Conservation (phyloP, 2,888 invertebrate genomes). For the Ophraella communa region DNA sequence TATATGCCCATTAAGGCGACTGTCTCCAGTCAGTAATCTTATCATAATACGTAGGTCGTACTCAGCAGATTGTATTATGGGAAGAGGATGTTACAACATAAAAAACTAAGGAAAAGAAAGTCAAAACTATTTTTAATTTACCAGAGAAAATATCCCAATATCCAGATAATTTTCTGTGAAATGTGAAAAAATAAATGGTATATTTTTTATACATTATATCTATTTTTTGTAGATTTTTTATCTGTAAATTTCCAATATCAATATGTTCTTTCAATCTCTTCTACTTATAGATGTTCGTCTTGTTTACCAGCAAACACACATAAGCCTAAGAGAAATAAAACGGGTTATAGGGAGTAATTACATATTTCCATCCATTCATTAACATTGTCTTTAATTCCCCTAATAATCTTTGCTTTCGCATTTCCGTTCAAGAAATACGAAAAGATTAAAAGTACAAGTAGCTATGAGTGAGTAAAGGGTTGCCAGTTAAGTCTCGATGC, state of each 20-base stretch:
- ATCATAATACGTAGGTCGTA: too few relatives aligned
- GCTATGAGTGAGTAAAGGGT: conserved; percentile 48
- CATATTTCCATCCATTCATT: conserved; percentile 39
- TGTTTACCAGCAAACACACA: conserved; percentile 22
- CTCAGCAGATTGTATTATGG: too few relatives aligned
- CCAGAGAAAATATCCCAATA: too few relatives aligned
- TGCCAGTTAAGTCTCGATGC: conserved; percentile 49
- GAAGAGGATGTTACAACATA: too few relatives aligned
- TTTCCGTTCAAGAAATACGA: conserved; percentile 50
- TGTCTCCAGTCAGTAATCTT: too few relatives aligned
- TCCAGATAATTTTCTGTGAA: too few relatives aligned
- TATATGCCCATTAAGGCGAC: too few relatives aligned
- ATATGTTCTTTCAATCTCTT: not conserved
- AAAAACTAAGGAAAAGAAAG: too few relatives aligned
- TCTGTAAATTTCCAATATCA: not conserved
- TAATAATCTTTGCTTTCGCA: conserved; percentile 49
- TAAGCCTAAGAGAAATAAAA: conserved; percentile 24
- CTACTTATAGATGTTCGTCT: not conserved
- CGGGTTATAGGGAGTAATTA: conserved; percentile 35
- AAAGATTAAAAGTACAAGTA: conserved; percentile 53
- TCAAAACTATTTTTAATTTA: too few relatives aligned
- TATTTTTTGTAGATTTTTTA: not conserved
- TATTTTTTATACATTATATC: too few relatives aligned
- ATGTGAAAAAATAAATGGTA: too few relatives aligned
- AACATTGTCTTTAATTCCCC: conserved; percentile 46